Percentiles rank a stretch among this genome's conserved stretches.
These are phyloP conservation scores for Arge pagana DNA, from an alignment of 2,888 invertebrate species.

Conservation along the genomic window DNA sequence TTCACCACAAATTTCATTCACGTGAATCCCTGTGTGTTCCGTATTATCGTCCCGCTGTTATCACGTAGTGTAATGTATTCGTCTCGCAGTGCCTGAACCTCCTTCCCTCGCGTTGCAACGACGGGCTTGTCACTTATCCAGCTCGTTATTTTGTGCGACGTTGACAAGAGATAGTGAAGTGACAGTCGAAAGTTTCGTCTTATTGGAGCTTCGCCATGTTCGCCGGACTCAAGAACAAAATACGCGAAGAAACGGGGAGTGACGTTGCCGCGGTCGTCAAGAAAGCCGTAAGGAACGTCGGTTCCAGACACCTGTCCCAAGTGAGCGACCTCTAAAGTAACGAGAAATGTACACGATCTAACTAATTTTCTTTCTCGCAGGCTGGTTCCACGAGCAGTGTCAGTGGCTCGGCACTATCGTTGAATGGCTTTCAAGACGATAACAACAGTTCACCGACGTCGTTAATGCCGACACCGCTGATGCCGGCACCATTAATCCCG, in stretches of 20 bases:
- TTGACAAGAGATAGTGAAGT: no score
- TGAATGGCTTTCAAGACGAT: slow-evolving; percentile 52
- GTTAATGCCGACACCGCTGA: no score
- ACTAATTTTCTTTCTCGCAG: slow-evolving; percentile 32
- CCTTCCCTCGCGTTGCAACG: no score
- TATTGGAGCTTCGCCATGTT: slow-evolving; percentile 75
- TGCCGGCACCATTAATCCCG: no score
- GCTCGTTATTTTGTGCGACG: no score
- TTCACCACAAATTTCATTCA: no score
- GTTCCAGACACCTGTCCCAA: slow-evolving; percentile 51
- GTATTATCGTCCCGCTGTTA: no score
- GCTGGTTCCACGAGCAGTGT: slow-evolving; percentile 56
- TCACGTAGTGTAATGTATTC: no score
- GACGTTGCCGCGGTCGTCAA: slow-evolving; percentile 65
- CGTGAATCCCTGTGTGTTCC: no score
- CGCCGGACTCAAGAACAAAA: slow-evolving; percentile 85
- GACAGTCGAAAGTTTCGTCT: no score
- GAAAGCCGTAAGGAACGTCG: slow-evolving; percentile 50
- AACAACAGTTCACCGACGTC: slow-evolving; percentile 41
- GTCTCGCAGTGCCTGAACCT: no score
- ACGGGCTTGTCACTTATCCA: no score
- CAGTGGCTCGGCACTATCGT: slow-evolving; percentile 53
- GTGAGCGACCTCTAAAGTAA: slow-evolving; percentile 34
- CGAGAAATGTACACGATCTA: neutral
- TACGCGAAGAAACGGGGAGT: slow-evolving; percentile 85